phyloP scores from a whole-genome alignment of 2,113 vertebrate species.

The Halichoerus grypus region DNA sequence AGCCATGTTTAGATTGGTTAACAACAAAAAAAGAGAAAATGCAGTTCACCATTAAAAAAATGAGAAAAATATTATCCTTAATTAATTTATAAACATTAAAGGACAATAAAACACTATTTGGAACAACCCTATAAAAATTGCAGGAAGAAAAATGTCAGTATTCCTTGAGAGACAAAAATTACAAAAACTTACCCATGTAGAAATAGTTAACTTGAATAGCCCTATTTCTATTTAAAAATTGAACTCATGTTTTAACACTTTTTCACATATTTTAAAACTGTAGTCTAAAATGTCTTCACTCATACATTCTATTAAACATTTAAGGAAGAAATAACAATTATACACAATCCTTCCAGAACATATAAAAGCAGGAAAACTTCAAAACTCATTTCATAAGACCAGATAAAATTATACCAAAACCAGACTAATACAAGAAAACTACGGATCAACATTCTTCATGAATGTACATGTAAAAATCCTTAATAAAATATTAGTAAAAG shows the following conservation, averaged over 20 bases:
- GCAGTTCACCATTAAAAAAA: not conserved
- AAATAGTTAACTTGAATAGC: not conserved
- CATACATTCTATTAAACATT: not conserved
- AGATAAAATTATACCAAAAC: not conserved
- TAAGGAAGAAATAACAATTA: not conserved
- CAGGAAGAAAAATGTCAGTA: not conserved
- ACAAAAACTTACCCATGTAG: not conserved
- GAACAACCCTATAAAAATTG: not conserved
- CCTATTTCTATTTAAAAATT: not conserved
- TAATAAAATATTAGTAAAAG: not conserved
- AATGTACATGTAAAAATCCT: not conserved
- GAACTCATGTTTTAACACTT: not conserved
- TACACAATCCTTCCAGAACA: not conserved
- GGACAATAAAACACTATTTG: not conserved
- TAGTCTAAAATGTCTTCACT: not conserved
- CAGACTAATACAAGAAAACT: not conserved
- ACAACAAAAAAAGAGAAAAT: not conserved
- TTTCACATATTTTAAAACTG: not conserved
- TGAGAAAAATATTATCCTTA: not conserved
- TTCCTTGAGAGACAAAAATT: not conserved
- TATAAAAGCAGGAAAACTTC: not conserved
- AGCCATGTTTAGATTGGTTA: not conserved
- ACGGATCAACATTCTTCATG: not conserved
- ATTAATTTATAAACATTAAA: not conserved
- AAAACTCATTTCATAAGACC: not conserved